These are phyloP conservation scores for Diadumene lineata DNA, from an alignment of 92 coral and sea anemone species.

Conservation along the genomic window DNA sequence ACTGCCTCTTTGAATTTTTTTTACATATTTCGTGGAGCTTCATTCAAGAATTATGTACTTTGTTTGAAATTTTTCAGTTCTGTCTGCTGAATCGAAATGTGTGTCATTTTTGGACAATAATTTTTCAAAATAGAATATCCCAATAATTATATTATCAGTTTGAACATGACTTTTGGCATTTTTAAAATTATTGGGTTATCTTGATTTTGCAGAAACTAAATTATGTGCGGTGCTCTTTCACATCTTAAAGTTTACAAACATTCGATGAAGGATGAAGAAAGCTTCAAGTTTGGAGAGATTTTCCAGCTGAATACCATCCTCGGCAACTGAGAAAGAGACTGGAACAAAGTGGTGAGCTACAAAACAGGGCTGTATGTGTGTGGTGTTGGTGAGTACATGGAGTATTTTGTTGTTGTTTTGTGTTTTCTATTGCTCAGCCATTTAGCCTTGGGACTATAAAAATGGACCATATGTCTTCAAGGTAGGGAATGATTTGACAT, in stretches of 20 bases:
- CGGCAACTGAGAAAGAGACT: conserved; percentile 12
- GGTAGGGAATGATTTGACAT: background rate
- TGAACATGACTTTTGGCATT: background rate
- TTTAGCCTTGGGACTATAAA: conserved; percentile 9
- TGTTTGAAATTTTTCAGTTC: no score
- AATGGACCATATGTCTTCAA: background rate
- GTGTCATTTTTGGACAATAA: no score
- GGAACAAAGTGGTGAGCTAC: conserved; percentile 16
- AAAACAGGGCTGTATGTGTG: conserved; percentile 7
- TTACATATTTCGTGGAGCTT: background rate
- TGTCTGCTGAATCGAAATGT: no score
- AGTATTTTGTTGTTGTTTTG: conserved; percentile 5
- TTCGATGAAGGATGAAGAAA: conserved; percentile 4
- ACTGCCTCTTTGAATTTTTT: background rate
- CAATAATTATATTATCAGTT: no score
- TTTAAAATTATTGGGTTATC: background rate
- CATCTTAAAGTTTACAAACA: conserved; percentile 6
- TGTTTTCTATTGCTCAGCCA: conserved; percentile 11
- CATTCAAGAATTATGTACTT: no score
- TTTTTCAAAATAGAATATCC: no score
- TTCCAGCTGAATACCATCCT: conserved; percentile 5
- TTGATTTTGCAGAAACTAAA: background rate
- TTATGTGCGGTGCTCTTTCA: background rate
- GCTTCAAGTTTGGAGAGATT: conserved; percentile 1
- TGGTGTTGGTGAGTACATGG: conserved; percentile 18